These are phyloP conservation scores for Sylvicola fuscatus DNA, from an alignment of 2,888 invertebrate genomes.

Conservation along the genomic window DNA sequence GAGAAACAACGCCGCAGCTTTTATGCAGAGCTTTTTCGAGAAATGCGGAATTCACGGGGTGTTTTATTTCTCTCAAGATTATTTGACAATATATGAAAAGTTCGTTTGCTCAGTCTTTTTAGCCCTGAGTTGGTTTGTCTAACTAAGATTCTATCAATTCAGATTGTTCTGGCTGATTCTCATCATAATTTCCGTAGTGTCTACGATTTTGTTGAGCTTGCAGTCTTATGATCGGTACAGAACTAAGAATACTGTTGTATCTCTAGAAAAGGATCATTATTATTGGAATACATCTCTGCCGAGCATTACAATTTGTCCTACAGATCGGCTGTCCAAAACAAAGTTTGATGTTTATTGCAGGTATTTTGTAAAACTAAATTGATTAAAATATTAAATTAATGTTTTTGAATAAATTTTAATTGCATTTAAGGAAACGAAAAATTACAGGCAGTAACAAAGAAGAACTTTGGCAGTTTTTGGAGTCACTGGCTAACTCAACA, in stretches of 20 bases:
- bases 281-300: conserved; percentile 22
- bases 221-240: conserved; percentile 18
- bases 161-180: conserved; percentile 16
- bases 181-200: conserved; percentile 13
- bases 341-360: conserved; percentile 14
- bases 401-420: conserved; percentile 1
- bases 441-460: conserved; percentile 6
- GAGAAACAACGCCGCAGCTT: neutral
- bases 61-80: conserved; percentile 13
- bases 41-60: conserved; percentile 20
- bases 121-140: neutral
- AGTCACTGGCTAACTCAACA: conserved; percentile 22
- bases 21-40: conserved; percentile 14
- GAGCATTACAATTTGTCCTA: conserved; percentile 20
- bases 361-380: conserved; percentile 10
- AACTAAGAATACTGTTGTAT: conserved; percentile 19
- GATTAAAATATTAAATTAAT: neutral
- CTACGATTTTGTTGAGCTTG: conserved; percentile 15
- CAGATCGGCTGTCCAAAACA: conserved; percentile 14
- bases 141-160: conserved; percentile 7
- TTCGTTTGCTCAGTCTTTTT: too few species aligned
- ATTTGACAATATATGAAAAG: conserved; percentile 13
- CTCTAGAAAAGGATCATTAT: conserved; percentile 20
- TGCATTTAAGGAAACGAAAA: conserved; percentile 5
- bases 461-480: conserved; percentile 15